phyloP scores from a whole-genome alignment of 2,888 invertebrate species.

The Agrotis segetum region DNA sequence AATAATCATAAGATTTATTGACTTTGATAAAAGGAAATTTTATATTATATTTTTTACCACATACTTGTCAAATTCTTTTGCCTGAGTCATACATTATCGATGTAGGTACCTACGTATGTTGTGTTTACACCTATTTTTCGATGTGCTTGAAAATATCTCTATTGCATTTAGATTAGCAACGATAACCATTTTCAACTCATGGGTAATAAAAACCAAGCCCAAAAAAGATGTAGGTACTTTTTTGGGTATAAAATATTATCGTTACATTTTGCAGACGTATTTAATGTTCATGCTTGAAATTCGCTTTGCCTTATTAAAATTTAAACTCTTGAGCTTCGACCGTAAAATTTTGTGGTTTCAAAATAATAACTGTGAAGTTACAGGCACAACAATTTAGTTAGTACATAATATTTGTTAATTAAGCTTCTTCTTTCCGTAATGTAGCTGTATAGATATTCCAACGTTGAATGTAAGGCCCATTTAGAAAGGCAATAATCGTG shows the following conservation, averaged over 20 bases:
- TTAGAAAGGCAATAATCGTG: not conserved
- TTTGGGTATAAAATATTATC: too few species aligned
- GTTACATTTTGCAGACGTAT: not conserved
- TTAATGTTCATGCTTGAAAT: not conserved
- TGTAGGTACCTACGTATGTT: not conserved
- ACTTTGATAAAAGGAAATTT: not conserved
- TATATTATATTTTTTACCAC: not conserved
- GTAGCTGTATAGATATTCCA: too few species aligned
- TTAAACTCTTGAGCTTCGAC: not conserved
- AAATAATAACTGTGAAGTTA: not conserved
- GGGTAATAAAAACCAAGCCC: conserved; percentile 13
- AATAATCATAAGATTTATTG: conserved; percentile 1
- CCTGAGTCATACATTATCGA: not conserved
- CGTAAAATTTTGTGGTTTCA: not conserved
- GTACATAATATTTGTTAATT: not conserved
- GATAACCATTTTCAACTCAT: conserved; percentile 14
- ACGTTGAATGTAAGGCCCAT: too few species aligned
- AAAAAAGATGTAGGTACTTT: not conserved
- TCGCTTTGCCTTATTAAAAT: not conserved
- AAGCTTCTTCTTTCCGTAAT: not conserved
- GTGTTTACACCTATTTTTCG: not conserved
- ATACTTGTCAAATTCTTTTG: not conserved
- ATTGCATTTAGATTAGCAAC: conserved; percentile 7
- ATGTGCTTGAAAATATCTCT: conserved; percentile 5
- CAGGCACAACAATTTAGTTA: not conserved